Conservation (phyloP, 2,888 invertebrate species). For the Falcaria lacertinaria region DNA sequence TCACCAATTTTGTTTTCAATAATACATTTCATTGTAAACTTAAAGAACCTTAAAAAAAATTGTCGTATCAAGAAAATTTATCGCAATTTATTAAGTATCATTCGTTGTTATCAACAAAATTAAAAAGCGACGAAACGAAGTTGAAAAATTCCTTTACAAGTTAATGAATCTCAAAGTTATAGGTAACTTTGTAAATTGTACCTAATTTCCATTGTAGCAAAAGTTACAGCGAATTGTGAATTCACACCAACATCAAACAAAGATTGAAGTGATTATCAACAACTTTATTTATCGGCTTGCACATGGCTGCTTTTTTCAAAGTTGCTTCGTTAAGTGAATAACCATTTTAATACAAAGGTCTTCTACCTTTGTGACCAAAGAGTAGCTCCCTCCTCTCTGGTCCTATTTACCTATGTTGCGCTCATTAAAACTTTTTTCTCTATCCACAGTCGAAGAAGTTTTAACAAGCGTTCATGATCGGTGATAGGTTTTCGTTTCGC, state of each 20-base stretch:
- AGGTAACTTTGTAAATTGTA: background rate
- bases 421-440: conserved; percentile 47
- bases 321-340: background rate
- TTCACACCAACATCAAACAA: background rate
- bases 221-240: background rate
- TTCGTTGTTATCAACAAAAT: background rate
- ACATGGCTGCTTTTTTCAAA: background rate
- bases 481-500: conserved; percentile 20
- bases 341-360: background rate
- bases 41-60: background rate
- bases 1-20: too few species aligned
- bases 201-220: background rate
- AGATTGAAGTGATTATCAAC: background rate
- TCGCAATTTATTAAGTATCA: background rate
- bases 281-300: background rate
- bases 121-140: background rate
- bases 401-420: conserved; percentile 32
- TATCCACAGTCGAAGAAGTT: conserved; percentile 33
- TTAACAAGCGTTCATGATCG: conserved; percentile 52
- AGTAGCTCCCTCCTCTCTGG: conserved; percentile 15
- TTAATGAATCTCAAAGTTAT: background rate
- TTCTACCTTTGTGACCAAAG: background rate
- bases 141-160: background rate
- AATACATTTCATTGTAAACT: too few species aligned
- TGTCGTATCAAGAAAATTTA: background rate